These are phyloP conservation scores for Drosophila seguyi DNA, from an alignment of 1,140 invertebrate genomes.

Conservation along the genomic window DNA sequence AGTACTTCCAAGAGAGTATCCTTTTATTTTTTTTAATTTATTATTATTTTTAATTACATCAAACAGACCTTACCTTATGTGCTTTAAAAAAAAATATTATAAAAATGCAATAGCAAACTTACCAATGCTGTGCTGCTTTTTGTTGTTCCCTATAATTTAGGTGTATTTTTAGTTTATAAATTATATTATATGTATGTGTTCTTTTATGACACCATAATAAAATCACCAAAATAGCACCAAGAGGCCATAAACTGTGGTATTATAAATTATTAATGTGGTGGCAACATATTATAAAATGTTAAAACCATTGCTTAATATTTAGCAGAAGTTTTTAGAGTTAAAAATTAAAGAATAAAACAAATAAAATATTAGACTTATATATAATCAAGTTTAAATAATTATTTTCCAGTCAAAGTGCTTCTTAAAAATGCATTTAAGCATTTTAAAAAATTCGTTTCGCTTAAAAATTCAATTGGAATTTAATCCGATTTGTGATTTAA, in stretches of 20 bases:
- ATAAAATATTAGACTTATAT: background rate
- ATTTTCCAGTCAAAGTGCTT: background rate
- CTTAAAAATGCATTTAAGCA: background rate
- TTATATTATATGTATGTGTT: conserved; percentile 12
- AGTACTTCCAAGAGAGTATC: no score
- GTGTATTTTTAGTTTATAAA: conserved; percentile 17
- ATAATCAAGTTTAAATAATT: background rate
- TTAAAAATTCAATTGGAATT: conserved; percentile 30
- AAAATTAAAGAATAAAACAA: background rate
- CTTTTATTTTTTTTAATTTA: no score
- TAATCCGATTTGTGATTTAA: conserved; percentile 35
- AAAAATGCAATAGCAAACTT: conserved; percentile 2
- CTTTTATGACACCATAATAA: conserved; percentile 6
- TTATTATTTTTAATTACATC: background rate
- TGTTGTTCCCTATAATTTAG: conserved; percentile 4
- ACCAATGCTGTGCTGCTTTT: background rate
- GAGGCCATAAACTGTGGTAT: conserved; percentile 4
- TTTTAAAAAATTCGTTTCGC: conserved; percentile 5
- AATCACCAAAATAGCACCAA: conserved; percentile 5
- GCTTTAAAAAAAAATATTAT: background rate
- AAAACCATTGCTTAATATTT: background rate
- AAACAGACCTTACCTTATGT: conserved; percentile 2
- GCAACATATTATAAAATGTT: background rate
- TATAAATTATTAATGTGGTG: conserved; percentile 8
- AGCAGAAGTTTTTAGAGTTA: background rate